Percentiles rank a stretch among this genome's conserved stretches.
Conservation (phyloP, 2,797 vertebrate genomes). For the Monodelphis domestica region DNA sequence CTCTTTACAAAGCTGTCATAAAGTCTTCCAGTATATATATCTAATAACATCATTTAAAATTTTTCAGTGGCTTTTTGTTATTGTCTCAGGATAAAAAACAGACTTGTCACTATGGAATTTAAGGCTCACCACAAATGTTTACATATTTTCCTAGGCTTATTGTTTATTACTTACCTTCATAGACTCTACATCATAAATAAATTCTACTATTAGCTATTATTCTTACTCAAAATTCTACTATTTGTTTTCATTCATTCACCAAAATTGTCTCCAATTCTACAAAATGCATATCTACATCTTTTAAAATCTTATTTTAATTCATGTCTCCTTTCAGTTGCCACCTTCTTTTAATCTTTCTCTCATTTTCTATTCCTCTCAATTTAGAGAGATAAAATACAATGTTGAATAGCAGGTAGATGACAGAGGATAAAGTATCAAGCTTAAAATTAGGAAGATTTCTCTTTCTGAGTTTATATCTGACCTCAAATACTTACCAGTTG, state of each 20-base stretch:
- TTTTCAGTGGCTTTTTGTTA: too few relatives aligned
- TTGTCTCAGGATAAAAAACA: too few relatives aligned
- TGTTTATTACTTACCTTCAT: not conserved
- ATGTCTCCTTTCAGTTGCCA: not conserved
- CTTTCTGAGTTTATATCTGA: too few relatives aligned
- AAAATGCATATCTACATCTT: not conserved
- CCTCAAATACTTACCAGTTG: too few relatives aligned
- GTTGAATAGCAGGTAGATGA: too few relatives aligned
- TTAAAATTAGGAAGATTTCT: too few relatives aligned
- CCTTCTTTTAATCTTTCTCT: not conserved
- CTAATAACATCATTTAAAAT: too few relatives aligned
- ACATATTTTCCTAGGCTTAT: not conserved
- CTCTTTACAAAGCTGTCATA: too few relatives aligned
- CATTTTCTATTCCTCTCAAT: not conserved
- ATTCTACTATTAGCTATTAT: not conserved
- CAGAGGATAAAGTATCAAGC: too few relatives aligned
- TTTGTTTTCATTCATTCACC: not conserved
- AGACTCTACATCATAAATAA: not conserved
- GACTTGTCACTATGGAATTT: not conserved
- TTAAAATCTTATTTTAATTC: not conserved
- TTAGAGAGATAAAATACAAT: not conserved
- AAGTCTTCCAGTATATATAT: too few relatives aligned
- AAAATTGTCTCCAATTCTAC: not conserved
- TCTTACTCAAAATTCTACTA: not conserved
- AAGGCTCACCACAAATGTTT: not conserved